Evolutionary conservation across 2,888 invertebrate species (phyloP), one percentile per base, ranked within the genome.

Genomic region (Lymantria dispar): DNA sequence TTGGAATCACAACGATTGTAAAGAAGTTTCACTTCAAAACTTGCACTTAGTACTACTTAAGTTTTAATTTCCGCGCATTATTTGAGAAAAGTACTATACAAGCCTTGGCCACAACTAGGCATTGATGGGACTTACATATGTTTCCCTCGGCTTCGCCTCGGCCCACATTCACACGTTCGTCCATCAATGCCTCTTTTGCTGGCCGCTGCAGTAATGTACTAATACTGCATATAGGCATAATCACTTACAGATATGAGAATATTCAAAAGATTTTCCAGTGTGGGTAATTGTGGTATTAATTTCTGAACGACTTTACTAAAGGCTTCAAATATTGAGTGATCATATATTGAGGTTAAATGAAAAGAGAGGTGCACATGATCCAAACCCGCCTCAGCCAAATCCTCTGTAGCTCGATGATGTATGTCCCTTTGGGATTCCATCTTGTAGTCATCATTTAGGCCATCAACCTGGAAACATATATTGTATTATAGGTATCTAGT

Each of bases 291-390:
- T 37, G 98, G 98, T 76, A 99, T 99, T 58, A 99, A 91, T 85
- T 99, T 99, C 85, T 99, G 99, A 47, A 99, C 99, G 57, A 99
- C 99, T 94, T 99, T 99, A 71, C 98, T 99, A 90, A 99, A 99
- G 10, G 99, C 99, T 91, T 99, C 99, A 91, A 99, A 99, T 87
- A 99, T 99, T 62, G 99, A 99, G 88, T 99, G 99, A 87, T 99
- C 99, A 83, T 99, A 99, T 66, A 99, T 99, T 56, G 99, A 99
- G 15, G 99, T 99, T 58, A 99, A 92, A 83, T 99, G 98, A 91
- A 98, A 99, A 76, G 97, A 97, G 48, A 98, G 87, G 79, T 97
- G 96, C 58, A 98, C 97, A 86, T 97, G 95, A 73, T 98, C 97
- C 64, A 93, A 76, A 75, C 97, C 97, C 46, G 96, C 95, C 86